Conservation (phyloP, 2,797 vertebrate species). For the Aratinga solstitialis region DNA sequence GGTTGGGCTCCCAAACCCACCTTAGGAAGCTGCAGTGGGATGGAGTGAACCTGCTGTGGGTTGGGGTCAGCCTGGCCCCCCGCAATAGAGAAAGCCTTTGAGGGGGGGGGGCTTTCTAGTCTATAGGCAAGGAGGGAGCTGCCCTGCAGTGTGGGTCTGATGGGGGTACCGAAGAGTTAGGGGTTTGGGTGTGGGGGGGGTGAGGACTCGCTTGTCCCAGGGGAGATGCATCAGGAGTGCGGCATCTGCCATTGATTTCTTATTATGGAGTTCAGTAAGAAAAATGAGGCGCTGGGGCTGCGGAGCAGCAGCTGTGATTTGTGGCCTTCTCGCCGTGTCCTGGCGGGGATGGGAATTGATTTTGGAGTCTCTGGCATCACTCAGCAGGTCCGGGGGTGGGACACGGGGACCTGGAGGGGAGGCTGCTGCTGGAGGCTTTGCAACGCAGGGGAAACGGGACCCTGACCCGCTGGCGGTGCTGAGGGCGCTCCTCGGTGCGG, state of each 20-base stretch:
- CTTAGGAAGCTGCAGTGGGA: background rate
- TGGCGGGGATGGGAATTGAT: constrained; percentile 67
- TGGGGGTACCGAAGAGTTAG: background rate
- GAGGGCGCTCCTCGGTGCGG: background rate
- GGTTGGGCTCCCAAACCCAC: background rate
- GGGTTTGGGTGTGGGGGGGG: background rate
- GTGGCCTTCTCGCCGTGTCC: constrained; percentile 53
- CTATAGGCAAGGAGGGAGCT: background rate
- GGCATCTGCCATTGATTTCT: constrained; percentile 65
- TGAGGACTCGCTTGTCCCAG: background rate
- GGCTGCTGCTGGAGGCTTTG: background rate
- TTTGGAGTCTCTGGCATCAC: constrained; percentile 46
- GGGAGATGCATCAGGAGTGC: background rate
- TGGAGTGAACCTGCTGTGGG: background rate
- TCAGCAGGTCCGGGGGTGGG: background rate
- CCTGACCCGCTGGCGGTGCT: fast-evolving
- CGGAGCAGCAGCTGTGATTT: constrained; percentile 53
- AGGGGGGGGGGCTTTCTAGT: background rate
- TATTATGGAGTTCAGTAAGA: constrained; percentile 67
- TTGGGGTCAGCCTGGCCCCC: background rate
- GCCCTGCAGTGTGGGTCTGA: background rate
- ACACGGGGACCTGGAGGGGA: background rate
- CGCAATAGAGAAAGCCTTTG: background rate
- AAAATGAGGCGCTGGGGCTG: constrained; percentile 63
- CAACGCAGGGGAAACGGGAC: background rate